Evolutionary conservation across 2,113 vertebrate species (phyloP), one percentile per base, ranked within the genome.

Genomic region (Agapornis roseicollis): DNA sequence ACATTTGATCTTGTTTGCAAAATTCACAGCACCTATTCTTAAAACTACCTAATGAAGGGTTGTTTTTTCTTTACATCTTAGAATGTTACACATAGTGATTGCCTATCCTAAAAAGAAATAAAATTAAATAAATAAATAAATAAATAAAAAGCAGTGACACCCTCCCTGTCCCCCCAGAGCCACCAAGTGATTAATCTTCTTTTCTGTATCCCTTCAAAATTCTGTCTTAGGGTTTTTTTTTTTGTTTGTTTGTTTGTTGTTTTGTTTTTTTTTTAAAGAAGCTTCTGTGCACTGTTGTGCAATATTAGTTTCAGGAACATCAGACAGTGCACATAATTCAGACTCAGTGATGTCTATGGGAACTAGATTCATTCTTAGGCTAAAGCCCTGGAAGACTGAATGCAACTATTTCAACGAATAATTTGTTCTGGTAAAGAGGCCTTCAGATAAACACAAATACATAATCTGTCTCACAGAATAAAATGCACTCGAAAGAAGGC

Each of bases 351-450:
- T 89, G 89, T 91, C 68, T 83, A 4, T 47, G 27, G 35, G 71
- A 96, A 74, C 35, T 60, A 50, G 39, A 71, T 55, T 81, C 8
- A 74, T 95, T 82, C 29, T 69, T 41, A 92, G 39, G 52, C 28
- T 69, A 78, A 94, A 91, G 24, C 31, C 50, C 42, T 81, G 69
- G 28, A 93, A 93, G 64, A 84, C 14, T 93, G 42, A 94, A 93
- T 72, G 24, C 13, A 41, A 47, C 33, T 68, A 89, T 80, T 93
- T 88, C 72, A 86, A 61, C 0, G 1, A 74, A 84, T 71, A 81
- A 65, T 84, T 80, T 94, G 18, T 60, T 91, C 88, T 90, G 65
- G 50, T 42, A 93, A 77, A 86, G 47, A 91, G 22, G 7, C 33
- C 73, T 91, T 94, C 79, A 83, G 60, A 83, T 73, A 91, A 90